phyloP scores from a whole-genome alignment of 2,888 invertebrate species.

The Diaperis boleti region DNA sequence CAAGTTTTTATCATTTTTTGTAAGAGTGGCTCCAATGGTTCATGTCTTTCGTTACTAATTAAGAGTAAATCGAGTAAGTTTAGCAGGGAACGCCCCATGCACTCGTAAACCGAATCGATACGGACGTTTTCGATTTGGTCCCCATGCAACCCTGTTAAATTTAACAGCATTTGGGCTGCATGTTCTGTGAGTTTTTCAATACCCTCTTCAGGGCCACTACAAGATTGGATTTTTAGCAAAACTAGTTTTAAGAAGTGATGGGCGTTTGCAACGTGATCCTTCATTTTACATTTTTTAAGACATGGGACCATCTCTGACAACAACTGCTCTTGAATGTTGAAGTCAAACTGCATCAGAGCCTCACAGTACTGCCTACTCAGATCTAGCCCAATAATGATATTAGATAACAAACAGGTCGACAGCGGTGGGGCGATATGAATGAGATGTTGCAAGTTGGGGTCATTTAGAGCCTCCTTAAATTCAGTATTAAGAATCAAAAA shows the following conservation, averaged over 20 bases:
- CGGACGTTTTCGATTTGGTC: conserved; percentile 52
- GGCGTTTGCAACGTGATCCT: conserved; percentile 48
- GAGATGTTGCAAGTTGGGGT: conserved; percentile 58
- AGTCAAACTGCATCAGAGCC: conserved; percentile 51
- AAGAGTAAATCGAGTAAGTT: conserved; percentile 56
- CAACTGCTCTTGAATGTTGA: conserved; percentile 50
- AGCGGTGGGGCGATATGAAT: conserved; percentile 56
- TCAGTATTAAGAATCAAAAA: conserved; percentile 61
- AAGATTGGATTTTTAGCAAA: conserved; percentile 20
- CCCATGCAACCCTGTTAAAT: conserved; percentile 50
- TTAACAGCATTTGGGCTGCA: conserved; percentile 52
- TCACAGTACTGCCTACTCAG: conserved; percentile 49
- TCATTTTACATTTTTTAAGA: conserved; percentile 53
- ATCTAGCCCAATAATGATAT: conserved; percentile 53
- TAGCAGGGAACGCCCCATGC: conserved; percentile 58
- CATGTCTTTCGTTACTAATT: conserved; percentile 3
- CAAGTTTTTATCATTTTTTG: conserved; percentile 51
- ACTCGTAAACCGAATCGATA: conserved; percentile 51
- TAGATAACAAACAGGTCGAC: conserved; percentile 58
- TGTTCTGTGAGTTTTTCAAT: conserved; percentile 10
- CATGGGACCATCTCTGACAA: conserved; percentile 55
- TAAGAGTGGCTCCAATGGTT: conserved; percentile 43
- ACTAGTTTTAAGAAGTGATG: conserved; percentile 47
- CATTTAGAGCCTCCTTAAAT: conserved; percentile 44
- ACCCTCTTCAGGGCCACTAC: neutral